Evolutionary conservation across 2,113 vertebrate species (phyloP), one percentile per base, ranked within the genome.

Genomic region (Hyla sarda): DNA sequence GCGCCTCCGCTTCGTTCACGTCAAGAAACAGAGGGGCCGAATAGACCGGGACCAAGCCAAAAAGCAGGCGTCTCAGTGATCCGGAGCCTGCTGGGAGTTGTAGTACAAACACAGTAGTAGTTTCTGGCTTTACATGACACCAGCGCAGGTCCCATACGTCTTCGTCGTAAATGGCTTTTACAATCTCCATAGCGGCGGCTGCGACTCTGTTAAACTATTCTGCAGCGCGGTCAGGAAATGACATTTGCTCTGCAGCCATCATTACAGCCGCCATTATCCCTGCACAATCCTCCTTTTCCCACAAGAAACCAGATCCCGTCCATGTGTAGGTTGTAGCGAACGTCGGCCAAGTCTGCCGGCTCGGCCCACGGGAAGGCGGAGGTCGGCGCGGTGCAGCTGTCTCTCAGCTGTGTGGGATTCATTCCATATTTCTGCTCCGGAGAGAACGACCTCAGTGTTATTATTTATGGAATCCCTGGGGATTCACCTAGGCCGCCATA

Each of bases 261-360:
- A 54, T 72, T 71, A 37, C 65, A 71, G 28, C 19, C 4, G 54
- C 30, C 30, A n/a, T 52, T n/a, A 25, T 50, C 23, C 8, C 81
- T 82, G 47, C n/a, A 34, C 76, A 84, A 56, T 62, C 45, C 48
- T 34, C 41, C 3, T 34, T 81, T 71, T 88, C 78, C 37, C 71
- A 37, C 21, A 52, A 62, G 50, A 86, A 76, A 37, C 88, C 88
- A 83, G 62, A 80, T 80, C 77, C 5, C 19, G 2, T 47, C 17
- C 41, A 32, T 82, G 79, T 82, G 79, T 67, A 82, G 79, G 79
- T 23, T 67, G 79, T 25, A 45, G 34, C n/a, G 32, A 45, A n/a
- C 21, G 25, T 17, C 60, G 45, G 60, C 37, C 77, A 80, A 37
- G 77, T 80, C 77, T 62, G 58, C 58, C 9, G 4, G 28, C 28